Evolutionary conservation across 2,888 invertebrate species (phyloP).

Genomic region (Marronus borbonicus): DNA sequence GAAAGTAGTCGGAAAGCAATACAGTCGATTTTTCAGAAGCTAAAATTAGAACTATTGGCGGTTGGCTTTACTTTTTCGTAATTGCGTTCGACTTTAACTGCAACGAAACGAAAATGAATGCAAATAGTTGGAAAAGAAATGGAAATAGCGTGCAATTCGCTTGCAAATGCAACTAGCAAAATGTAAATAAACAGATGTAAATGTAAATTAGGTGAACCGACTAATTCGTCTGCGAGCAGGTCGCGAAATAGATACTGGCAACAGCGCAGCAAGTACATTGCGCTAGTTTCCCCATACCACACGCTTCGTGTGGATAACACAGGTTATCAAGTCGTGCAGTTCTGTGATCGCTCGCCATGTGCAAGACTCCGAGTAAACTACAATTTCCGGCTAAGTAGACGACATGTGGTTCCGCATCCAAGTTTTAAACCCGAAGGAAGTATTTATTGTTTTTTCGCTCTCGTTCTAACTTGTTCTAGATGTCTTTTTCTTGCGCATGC

Average conservation of each 20-base stretch:
- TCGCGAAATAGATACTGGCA: slow-evolving; percentile 30
- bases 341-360: slow-evolving; percentile 35
- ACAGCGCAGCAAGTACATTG: slow-evolving; percentile 12
- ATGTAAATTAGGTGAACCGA: slow-evolving; percentile 47
- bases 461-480: background rate
- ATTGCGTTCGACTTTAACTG: slow-evolving; percentile 2
- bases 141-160: slow-evolving; percentile 29
- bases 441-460: background rate
- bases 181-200: slow-evolving; percentile 47
- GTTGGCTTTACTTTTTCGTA: background rate
- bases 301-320: slow-evolving; percentile 9
- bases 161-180: slow-evolving; percentile 37
- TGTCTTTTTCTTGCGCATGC: background rate
- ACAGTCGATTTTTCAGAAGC: too few relatives aligned
- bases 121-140: slow-evolving; percentile 21
- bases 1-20: too few relatives aligned
- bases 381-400: slow-evolving; percentile 46
- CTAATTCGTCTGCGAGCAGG: slow-evolving; percentile 40
- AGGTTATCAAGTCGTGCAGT: slow-evolving; percentile 41
- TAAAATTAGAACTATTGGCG: background rate
- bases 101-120: slow-evolving; percentile 19
- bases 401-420: slow-evolving; percentile 38
- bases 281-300: slow-evolving; percentile 18
- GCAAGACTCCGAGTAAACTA: slow-evolving; percentile 39
- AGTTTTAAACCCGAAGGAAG: slow-evolving; percentile 23